Evolutionary conservation across 2,888 invertebrate species (phyloP), one percentile per base, ranked within the genome.

Genomic region (Byasa hedistus): DNA sequence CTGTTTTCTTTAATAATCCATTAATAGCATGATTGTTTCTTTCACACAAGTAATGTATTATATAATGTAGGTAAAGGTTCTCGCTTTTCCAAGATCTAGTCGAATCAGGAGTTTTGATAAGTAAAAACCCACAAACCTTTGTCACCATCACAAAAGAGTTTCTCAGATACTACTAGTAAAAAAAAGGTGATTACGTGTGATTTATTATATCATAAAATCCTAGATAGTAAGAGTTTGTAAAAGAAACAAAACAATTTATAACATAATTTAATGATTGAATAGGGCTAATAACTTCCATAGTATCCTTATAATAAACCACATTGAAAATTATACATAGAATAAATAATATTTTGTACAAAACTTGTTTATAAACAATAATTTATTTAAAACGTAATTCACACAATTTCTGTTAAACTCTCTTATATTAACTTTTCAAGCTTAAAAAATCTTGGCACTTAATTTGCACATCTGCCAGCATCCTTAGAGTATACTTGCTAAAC

Each of bases 1-100:
- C 69, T 75, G 76, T 87, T 85, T 87, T 71, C 80, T 80, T 85
- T 69, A 3, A 56, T 36, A 39, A 44, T 55, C 32, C 36, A 36
- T 10, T 10, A 1, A 36, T 10, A 36, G 1, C 10, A 8, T 36
- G 3, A 36, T 36, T 36, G 8, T 36, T 36, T 10, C 10, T 36
- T 10, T 8, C 36, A 10, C 36, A 5, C 8, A 36, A 27, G 27
- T 5, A n/a, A 27, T 5, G 27, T 27, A 27, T 4, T 27, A 27
- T 27, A 27, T 4, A 27, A 27, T n/a, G n/a, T n/a, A n/a, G n/a
- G n/a, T n/a, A n/a, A n/a, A n/a, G n/a, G n/a, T n/a, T n/a, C n/a
- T n/a, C n/a, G n/a, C n/a, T n/a, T n/a, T n/a, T n/a, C n/a, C n/a
- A n/a, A n/a, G n/a, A n/a, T n/a, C n/a, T n/a, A n/a, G n/a, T n/a